Evolutionary conservation across 2,888 invertebrate genomes (phyloP), one percentile per base, ranked within the genome.

Genomic region (Lithosia quadra): DNA sequence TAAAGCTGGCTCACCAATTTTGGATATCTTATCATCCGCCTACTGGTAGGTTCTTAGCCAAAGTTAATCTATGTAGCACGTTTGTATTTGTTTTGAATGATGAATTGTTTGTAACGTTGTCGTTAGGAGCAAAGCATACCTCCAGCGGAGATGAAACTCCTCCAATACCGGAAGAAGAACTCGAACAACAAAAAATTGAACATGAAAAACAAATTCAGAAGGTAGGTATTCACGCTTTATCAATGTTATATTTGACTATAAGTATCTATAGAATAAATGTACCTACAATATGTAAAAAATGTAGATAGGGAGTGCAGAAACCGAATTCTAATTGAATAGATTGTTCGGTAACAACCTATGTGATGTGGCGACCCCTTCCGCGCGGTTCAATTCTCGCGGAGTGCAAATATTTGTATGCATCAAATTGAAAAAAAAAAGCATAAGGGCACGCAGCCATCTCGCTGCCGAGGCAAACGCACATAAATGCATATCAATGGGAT

Each of bases 1-100:
- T 75, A 79, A 97, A 97, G 94, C 97, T 97, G 97, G 97, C 97
- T 95, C 97, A 97, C 93, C 97, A 97, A 96, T 97, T 97, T 95
- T 97, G 97, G 97, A 97, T 97, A 90, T 97, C 97, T 75, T 97
- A 97, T 94, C 97, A 97, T 95, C 97, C 97, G 87, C 97, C 97
- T 86, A 97, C 97, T 95, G 97, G 97, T 94, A 87, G 93, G 89
- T 77, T 65, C 36, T 39, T 13, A 56, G 1, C 33, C 33, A 43
- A 39, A 56, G 53, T 11, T 62, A 57, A 34, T 59, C 11, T 36
- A 21, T n/a, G 39, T 28, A 67, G 39, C 24, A 63, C 28, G 28
- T 53, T 59, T 69, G 39, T 68, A 68, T 65, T 70, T 72, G 68
- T 74, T 74, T 60, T 66, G 58, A 24, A 9, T 43, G 33, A 63